Evolutionary conservation across 2,797 vertebrate genomes (phyloP).

Genomic region (Arctocebus calabarensis): DNA sequence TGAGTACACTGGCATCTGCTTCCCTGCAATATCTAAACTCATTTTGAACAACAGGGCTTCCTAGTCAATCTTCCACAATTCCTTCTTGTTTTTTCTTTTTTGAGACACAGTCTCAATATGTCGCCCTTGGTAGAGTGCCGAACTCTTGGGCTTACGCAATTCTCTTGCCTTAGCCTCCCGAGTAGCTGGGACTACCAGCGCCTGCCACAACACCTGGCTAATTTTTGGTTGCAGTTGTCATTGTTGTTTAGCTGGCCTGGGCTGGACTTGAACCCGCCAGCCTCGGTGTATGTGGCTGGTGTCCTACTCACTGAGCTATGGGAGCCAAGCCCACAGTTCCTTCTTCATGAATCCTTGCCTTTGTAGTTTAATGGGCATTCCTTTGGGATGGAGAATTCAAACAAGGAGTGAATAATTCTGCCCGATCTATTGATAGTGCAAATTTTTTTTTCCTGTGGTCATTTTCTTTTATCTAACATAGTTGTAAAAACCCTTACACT

Average conservation of each 20-base stretch:
- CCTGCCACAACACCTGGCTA: too few relatives aligned
- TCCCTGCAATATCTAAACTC: background rate
- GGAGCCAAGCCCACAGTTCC: background rate
- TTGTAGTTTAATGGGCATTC: background rate
- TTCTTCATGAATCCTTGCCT: background rate
- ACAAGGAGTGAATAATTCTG: background rate
- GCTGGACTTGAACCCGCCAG: too few relatives aligned
- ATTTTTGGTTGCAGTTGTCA: too few relatives aligned
- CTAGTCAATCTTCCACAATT: background rate
- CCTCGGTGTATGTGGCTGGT: too few relatives aligned
- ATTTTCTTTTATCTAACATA: constrained; percentile 19
- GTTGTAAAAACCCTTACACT: background rate
- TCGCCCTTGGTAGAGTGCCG: too few relatives aligned
- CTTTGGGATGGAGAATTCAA: background rate
- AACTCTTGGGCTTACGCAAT: too few relatives aligned
- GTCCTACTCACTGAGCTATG: too few relatives aligned
- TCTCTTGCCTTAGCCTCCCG: too few relatives aligned
- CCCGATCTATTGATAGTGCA: background rate
- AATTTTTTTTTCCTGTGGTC: background rate
- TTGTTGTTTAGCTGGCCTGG: too few relatives aligned
- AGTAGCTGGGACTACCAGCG: too few relatives aligned
- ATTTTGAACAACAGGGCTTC: background rate
- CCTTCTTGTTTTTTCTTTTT: too few relatives aligned
- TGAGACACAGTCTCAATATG: too few relatives aligned
- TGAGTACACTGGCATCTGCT: background rate